A percentile compares a stretch with the other conserved stretches of the same genome.
These are phyloP conservation scores for Callorhinus ursinus DNA, from an alignment of 2,113 vertebrate genomes.

Conservation along the genomic window DNA sequence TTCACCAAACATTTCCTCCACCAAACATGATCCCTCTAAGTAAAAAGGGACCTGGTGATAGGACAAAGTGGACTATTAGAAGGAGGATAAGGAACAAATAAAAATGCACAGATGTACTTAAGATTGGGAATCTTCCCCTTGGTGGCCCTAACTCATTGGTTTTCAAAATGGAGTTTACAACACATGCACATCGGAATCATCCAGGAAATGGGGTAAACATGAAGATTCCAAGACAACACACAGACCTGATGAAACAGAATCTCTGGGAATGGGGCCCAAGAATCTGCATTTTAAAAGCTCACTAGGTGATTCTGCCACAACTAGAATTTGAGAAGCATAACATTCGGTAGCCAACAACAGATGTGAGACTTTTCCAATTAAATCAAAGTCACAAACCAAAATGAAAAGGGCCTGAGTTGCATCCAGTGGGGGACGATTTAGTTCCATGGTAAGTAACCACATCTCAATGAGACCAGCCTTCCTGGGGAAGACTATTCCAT, in stretches of 20 bases:
- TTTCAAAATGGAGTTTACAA: not conserved
- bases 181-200: not conserved
- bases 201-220: not conserved
- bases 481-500: constrained; percentile 76
- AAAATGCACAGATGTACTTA: not conserved
- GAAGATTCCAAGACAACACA: not conserved
- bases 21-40: not conserved
- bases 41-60: not conserved
- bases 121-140: not conserved
- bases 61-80: not conserved
- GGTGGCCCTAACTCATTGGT: not conserved
- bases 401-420: constrained; percentile 65
- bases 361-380: constrained; percentile 70
- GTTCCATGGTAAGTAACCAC: constrained; percentile 73
- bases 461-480: constrained; percentile 73
- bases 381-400: constrained; percentile 72
- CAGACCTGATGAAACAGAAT: constrained; percentile 34
- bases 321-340: constrained; percentile 54
- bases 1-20: not conserved
- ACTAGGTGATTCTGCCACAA: not conserved
- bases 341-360: constrained; percentile 66
- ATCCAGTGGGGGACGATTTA: constrained; percentile 72
- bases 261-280: not conserved
- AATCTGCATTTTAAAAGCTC: constrained; percentile 39
- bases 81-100: not conserved